Percentiles rank a stretch among this genome's conserved stretches.
Evolutionary conservation across 1,140 invertebrate species (phyloP).

Genomic region (Drosophila bocqueti): DNA sequence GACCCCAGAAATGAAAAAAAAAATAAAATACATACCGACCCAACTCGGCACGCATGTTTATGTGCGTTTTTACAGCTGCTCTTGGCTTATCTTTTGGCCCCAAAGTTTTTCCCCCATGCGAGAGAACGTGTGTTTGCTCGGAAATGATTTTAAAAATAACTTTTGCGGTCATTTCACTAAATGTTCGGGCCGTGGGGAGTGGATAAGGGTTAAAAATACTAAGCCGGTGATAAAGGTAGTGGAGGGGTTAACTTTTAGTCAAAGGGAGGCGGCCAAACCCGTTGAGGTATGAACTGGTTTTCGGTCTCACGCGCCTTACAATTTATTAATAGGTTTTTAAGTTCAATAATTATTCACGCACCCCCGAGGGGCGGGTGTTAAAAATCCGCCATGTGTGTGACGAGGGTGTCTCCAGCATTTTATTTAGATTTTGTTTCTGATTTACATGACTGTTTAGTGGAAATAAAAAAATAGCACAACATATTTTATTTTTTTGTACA

Average conservation of each 20-base stretch:
- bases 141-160: constrained; percentile 79
- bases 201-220: constrained; percentile 34
- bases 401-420: constrained; percentile 1
- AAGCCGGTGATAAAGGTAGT: not conserved
- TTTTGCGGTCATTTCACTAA: constrained; percentile 81
- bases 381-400: not conserved
- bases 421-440: constrained; percentile 17
- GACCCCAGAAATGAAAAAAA: constrained; percentile 24
- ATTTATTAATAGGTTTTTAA: constrained; percentile 42
- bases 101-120: constrained; percentile 46
- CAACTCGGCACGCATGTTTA: constrained; percentile 75
- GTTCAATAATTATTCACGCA: constrained; percentile 1
- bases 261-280: not conserved
- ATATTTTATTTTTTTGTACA: too few species aligned
- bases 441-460: not conserved
- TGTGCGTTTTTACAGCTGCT: constrained; percentile 80
- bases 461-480: not conserved
- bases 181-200: constrained; percentile 32
- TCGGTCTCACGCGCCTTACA: constrained; percentile 16
- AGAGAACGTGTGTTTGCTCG: constrained; percentile 15
- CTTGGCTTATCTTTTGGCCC: constrained; percentile 61
- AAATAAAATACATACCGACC: constrained; percentile 7
- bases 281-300: constrained; percentile 25
- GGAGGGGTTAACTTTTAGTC: not conserved
- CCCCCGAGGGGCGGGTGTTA: not conserved